phyloP scores from a whole-genome alignment of 2,888 invertebrate genomes.

The Steinernema hermaphroditum region DNA sequence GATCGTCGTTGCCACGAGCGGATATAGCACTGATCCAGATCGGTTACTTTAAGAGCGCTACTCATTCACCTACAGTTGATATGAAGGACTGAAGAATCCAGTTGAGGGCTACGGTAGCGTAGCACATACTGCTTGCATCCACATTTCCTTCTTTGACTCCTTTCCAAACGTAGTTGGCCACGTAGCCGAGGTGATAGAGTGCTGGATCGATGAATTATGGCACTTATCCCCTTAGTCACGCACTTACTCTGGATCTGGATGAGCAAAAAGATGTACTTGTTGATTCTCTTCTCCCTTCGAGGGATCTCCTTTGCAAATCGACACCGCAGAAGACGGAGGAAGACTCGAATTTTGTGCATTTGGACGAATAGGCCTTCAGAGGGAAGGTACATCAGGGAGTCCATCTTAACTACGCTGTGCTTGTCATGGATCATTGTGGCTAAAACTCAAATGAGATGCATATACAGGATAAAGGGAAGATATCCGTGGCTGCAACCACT shows the following conservation, averaged over 20 bases:
- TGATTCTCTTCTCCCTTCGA: not conserved
- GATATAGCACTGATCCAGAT: not conserved
- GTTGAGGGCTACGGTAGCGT: not conserved
- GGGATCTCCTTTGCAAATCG: not conserved
- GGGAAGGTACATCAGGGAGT: not conserved
- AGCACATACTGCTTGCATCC: not conserved
- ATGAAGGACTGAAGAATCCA: conserved; percentile 7
- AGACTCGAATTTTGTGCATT: not conserved
- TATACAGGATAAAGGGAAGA: too few species aligned
- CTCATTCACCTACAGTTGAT: not conserved
- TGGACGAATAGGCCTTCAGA: not conserved
- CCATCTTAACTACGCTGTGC: not conserved
- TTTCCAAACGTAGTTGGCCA: not conserved
- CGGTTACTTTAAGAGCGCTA: not conserved
- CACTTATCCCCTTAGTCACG: not conserved
- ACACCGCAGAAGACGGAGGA: not conserved
- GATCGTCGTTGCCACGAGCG: not conserved
- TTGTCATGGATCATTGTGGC: not conserved
- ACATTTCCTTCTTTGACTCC: not conserved
- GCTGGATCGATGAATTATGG: not conserved
- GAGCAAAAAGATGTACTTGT: not conserved
- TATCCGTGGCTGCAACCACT: too few species aligned
- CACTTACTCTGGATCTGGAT: not conserved
- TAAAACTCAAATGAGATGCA: not conserved
- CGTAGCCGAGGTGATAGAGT: not conserved